A percentile compares a stretch with the other conserved stretches of the same genome.
These are phyloP conservation scores for Dryobota labecula DNA, from an alignment of 2,888 invertebrate genomes.

Conservation along the genomic window DNA sequence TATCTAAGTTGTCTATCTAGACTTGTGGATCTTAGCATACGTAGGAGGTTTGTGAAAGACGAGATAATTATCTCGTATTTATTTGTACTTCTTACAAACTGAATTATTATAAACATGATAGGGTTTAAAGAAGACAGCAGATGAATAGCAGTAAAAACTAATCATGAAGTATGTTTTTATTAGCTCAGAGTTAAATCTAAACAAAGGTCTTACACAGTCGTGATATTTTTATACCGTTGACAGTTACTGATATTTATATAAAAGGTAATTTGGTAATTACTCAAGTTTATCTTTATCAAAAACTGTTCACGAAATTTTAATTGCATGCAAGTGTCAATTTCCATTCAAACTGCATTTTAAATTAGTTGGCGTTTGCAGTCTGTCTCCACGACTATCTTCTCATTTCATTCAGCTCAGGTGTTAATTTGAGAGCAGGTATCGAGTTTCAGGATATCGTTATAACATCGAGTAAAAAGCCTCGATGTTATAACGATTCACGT, in stretches of 20 bases:
- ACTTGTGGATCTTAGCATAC: too few relatives aligned
- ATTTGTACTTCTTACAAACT: too few relatives aligned
- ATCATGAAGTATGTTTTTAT: too few relatives aligned
- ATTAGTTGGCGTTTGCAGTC: not conserved
- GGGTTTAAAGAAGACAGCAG: too few relatives aligned
- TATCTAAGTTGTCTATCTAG: too few relatives aligned
- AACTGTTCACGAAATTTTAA: not conserved
- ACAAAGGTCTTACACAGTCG: not conserved
- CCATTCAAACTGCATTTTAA: not conserved
- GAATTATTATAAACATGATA: too few relatives aligned
- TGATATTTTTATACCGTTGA: not conserved
- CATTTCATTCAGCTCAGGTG: not conserved
- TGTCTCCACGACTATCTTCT: not conserved
- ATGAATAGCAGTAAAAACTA: too few relatives aligned
- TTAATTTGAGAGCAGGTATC: conserved; percentile 23
- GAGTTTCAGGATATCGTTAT: conserved; percentile 16
- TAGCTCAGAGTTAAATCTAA: not conserved
- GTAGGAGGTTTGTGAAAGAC: too few relatives aligned
- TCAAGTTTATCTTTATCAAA: not conserved
- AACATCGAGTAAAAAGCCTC: too few relatives aligned
- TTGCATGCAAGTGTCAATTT: not conserved
- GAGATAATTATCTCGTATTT: too few relatives aligned
- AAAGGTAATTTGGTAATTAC: not conserved
- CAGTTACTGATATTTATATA: not conserved
- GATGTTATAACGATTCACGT: conserved; percentile 33